Base-by-base conservation (phyloP, 2,888 invertebrate genomes). In the Drosophila pseudotalamancana region DNA sequence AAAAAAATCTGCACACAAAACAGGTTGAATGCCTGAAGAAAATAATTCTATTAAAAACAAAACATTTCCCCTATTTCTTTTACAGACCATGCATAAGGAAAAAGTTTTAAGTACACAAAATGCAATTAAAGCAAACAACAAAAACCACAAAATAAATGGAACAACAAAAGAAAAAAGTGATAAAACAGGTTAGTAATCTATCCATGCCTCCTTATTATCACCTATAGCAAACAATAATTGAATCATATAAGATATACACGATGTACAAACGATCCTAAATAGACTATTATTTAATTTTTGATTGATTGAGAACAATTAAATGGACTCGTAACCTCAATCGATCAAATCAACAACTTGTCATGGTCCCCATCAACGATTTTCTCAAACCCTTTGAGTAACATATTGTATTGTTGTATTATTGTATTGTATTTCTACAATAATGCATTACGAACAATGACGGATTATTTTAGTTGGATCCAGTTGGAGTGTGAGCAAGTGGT, bases 71-170 rank as follows among this genome's bases (percentile, higher is more conserved):
- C 51, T 70, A 43, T 54, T 54, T 65, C 43, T 79, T 65, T 85
- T 79, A 61, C 77, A 87, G 88, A 88, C 61, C 77, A 87, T 87
- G 86, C 60, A 76, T 70, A 83, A 83, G 74, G 88, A 83, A 72
- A 84, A 77, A 72, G 79, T 87, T 57, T 23, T 63, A 71, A 72
- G 65, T 57, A 67, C 81, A 83, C 72, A 83, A 70, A 83, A 74
- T 71, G 72, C 72, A 65, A 81, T 68, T 51, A 77, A 85, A 66
- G 67, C 72, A 65, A 85, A 76, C 70, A 74, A 63, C 69, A 86
- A 81, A 74, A 86, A 85, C 66, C 82, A 76, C 67, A 89, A 88
- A 79, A 65, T 81, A 66, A 89, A 88, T 69, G 89, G 88, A 81
- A 65, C 83, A 59, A 65, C 87, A 73, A 88, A 78, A 77, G 87